Evolutionary conservation across 2,113 vertebrate species (phyloP), one percentile per base, ranked within the genome.

Genomic region (Eptatretus burgeri): DNA sequence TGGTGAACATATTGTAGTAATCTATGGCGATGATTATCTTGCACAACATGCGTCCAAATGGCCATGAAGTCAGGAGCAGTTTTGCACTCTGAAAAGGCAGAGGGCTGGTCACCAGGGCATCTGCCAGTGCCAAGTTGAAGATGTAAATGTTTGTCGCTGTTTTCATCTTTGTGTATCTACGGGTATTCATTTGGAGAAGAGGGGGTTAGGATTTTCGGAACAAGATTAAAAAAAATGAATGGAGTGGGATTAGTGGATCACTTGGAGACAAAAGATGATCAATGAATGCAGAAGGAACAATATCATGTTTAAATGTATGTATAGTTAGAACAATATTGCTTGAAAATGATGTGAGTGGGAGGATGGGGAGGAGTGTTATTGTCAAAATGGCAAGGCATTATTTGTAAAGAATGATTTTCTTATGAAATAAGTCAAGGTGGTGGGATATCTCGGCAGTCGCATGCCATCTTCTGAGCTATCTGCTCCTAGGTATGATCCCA

Each of bases 1-100:
- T 96, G 66, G 85, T 98, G 76, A 98, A 98, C 91, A 98, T 98
- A 69, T 96, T 98, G 72, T 98, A 98, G 73, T 98, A 98, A 73
- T 98, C 91, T 53, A 98, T 98, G 67, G 89, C 94, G 74, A 94
- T 82, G 62, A 84, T 80, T 1, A 91, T 80, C 75, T 98, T 98
- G 73, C 91, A 98, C 62, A 98, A 75, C 13, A 80, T 70, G 62
- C 83, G 82, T 13, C 89, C 91, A 2, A 98, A 98, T 0, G 86
- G 85, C 91, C 91, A 98, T 1, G 85, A 89, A 49, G 85, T 89
- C 85, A 98, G 85, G 72, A 98, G 74, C 72, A 91, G 94, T 74
- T 98, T 91, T 64, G 95, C 85, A 19, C 85, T 93, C 73, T 98
- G 91, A 75, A 98, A 98, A 0, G 91, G 91, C 50, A 98, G 77